phyloP scores from a whole-genome alignment of 2,888 invertebrate genomes.

The Cistogaster globosa region DNA sequence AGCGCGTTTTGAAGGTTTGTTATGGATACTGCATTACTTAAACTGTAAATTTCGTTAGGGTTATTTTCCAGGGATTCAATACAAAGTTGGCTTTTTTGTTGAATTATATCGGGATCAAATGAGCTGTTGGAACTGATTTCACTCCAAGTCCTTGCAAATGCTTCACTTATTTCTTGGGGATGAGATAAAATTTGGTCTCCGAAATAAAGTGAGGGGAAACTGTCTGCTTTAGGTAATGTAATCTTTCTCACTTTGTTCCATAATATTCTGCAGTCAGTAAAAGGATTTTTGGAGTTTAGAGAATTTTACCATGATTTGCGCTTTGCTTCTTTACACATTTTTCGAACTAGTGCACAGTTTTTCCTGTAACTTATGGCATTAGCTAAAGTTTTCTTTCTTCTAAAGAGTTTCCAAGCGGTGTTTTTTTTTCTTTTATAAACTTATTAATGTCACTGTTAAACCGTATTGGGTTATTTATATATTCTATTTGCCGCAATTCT shows the following conservation, averaged over 20 bases:
- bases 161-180: constrained; percentile 1
- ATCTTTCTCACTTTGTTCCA: constrained; percentile 25
- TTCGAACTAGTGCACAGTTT: background rate
- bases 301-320: constrained; percentile 12
- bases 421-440: constrained; percentile 13
- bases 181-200: constrained; percentile 8
- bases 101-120: background rate
- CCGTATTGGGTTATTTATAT: background rate
- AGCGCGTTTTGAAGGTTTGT: background rate
- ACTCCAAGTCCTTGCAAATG: constrained; percentile 3
- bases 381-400: background rate
- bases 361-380: constrained; percentile 13
- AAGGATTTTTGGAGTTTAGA: constrained; percentile 19
- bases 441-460: too few relatives aligned
- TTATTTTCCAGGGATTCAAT: background rate
- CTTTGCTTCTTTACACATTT: constrained; percentile 7
- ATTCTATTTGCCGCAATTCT: background rate
- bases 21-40: background rate
- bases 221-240: background rate
- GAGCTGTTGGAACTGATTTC: constrained; percentile 8
- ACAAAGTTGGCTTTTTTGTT: background rate
- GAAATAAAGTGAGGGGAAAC: constrained; percentile 8
- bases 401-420: background rate
- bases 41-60: background rate
- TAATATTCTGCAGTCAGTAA: background rate